A percentile compares a stretch with the other conserved stretches of the same genome.
Evolutionary conservation across 2,797 vertebrate species (phyloP).

Genomic region (Chaunax sp.): DNA sequence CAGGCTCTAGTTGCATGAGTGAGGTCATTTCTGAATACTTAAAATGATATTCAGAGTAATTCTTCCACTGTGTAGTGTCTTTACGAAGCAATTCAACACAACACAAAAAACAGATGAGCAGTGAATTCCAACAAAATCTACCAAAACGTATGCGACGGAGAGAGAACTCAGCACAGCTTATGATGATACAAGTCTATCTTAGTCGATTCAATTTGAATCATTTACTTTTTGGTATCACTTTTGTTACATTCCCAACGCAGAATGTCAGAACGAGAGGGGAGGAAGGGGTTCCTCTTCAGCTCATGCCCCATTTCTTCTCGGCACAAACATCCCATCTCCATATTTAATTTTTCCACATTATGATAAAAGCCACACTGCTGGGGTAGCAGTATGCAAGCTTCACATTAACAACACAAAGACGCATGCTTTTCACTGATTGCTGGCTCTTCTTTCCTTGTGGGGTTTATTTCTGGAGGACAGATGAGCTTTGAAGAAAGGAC

Average conservation of each 20-base stretch:
- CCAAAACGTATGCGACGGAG: neutral
- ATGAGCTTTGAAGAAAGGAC: slow-evolving; percentile 53
- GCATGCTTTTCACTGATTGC: slow-evolving; percentile 32
- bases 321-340: slow-evolving; percentile 33
- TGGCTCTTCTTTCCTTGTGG: slow-evolving; percentile 13
- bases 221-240: neutral
- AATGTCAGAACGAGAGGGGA: neutral
- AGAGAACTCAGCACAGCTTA: neutral
- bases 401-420: slow-evolving; percentile 49
- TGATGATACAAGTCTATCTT: neutral
- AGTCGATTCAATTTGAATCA: slow-evolving; percentile 1
- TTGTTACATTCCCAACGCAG: too few species aligned
- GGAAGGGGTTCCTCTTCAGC: neutral
- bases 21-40: slow-evolving; percentile 3
- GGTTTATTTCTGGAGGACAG: slow-evolving; percentile 42
- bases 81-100: neutral
- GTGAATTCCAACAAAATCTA: neutral
- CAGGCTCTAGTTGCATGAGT: neutral
- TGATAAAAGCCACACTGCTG: slow-evolving; percentile 45
- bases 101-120: neutral
- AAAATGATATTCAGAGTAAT: too few species aligned
- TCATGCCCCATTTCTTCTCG: slow-evolving; percentile 29
- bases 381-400: neutral
- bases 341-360: slow-evolving; percentile 40
- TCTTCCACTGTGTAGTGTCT: neutral